A percentile compares a stretch with the other conserved stretches of the same genome.
Evolutionary conservation across 37 sponge, comb jelly and placozoan genomes (phyloP).

Genomic region (Ephydatia muelleri): DNA sequence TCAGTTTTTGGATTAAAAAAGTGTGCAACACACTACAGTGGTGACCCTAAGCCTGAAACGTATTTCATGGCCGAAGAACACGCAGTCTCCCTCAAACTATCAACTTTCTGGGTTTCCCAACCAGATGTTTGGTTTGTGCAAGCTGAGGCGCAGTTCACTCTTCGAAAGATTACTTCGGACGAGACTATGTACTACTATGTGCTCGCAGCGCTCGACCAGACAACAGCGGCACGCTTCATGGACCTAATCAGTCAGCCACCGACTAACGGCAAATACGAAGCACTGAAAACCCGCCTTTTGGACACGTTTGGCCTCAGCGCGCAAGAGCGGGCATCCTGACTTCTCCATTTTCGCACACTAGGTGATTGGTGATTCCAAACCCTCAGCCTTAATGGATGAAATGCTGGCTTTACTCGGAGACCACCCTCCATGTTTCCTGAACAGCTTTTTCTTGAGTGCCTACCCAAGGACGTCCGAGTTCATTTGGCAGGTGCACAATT

Average conservation of each 20-base stretch:
- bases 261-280: conserved; percentile 14
- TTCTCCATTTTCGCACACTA: too few species aligned
- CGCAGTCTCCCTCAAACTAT: too few species aligned
- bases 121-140: too few species aligned
- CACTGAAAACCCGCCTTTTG: conserved; percentile 27
- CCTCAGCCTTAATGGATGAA: conserved; percentile 22
- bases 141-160: too few species aligned
- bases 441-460: conserved; percentile 25
- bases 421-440: conserved; percentile 25
- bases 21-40: too few species aligned
- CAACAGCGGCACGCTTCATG: conserved; percentile 6
- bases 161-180: conserved; percentile 4
- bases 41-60: too few species aligned
- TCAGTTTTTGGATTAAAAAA: too few species aligned
- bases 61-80: too few species aligned
- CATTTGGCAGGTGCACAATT: conserved; percentile 2
- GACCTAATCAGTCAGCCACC: conserved; percentile 34
- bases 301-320: conserved; percentile 35
- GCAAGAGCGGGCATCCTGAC: conserved; percentile 16
- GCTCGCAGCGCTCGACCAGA: conserved; percentile 6
- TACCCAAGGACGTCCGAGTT: conserved; percentile 5
- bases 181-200: conserved; percentile 37
- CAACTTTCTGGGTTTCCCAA: too few species aligned
- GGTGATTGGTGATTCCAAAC: too few species aligned
- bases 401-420: conserved; percentile 19